Base-by-base conservation (phyloP, 2,888 invertebrate species). In the Ophion ellenae region DNA sequence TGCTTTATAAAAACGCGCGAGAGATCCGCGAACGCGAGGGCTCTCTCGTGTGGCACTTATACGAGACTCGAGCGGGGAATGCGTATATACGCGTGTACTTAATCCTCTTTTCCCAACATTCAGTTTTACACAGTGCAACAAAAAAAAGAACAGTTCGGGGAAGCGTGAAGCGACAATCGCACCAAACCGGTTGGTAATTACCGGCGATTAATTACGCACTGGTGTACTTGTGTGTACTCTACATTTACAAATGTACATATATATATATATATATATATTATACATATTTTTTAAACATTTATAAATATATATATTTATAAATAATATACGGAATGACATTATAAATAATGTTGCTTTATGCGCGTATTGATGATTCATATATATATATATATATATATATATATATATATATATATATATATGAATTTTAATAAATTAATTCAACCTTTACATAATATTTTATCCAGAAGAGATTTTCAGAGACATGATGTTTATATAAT, bases 1-100 rank as follows among this genome's bases (percentile, higher is more conserved):
- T 89, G 89, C 89, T 90, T 90, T 86, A 83, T 81, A 86, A 86
- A 86, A 86, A 86, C 78, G 83, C 81, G 81, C 87, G 86, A 79
- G 83, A 83, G 85, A 87, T 77, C 57, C 75, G 59, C 78, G 82
- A 64, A 11, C 59, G 64, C 32, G 32, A 32, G 32, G 28, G 36
- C 61, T 47, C 70, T 61, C 59, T 53, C 71, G 69, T 64, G 45
- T 67, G 75, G 80, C 76, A 80, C 85, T 83, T 75, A 63, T 45
- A 40, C 36, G 71, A 61, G 69, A 10, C 57, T 64, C 53, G 40
- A 57, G 45, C 28, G 32, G n/a, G 47, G n/a, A 75, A 70, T 74
- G 57, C 45, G n/a, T 69, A 36, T 36, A 61, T 40, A 57, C n/a
- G 11, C n/a, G 47, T 66, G 36, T 57, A 36, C 20, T 74, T 36